phyloP scores from a whole-genome alignment of 37 sponge, comb jelly and placozoan species.

The Geodia barretti region DNA sequence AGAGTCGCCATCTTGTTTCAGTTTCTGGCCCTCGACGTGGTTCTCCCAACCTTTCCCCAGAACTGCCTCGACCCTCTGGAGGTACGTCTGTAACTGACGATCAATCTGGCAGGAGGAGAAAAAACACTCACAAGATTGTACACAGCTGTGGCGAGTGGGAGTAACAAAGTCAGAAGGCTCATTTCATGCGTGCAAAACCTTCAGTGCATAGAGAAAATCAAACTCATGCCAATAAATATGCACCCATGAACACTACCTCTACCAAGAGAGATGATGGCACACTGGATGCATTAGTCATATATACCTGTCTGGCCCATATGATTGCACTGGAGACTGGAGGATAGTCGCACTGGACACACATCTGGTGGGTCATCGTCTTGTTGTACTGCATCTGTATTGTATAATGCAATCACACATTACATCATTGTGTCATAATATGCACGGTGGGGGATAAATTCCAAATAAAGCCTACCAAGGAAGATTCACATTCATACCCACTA shows the following conservation, averaged over 20 bases:
- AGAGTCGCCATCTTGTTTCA: constrained; percentile 95
- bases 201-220: constrained; percentile 1
- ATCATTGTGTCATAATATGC: too few relatives aligned
- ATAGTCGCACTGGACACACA: constrained; percentile 81
- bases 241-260: background rate
- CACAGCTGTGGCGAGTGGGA: background rate
- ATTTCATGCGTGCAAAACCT: too few relatives aligned
- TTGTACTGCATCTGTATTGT: constrained; percentile 92
- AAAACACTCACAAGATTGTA: too few relatives aligned
- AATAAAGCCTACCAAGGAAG: too few relatives aligned
- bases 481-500: too few relatives aligned
- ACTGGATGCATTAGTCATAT: constrained; percentile 1
- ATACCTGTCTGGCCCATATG: constrained; percentile 97
- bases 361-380: constrained; percentile 78
- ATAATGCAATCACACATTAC: too few relatives aligned
- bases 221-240: background rate
- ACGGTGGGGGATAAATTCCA: too few relatives aligned
- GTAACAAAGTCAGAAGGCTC: background rate
- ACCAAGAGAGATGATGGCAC: background rate
- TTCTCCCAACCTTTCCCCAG: constrained; percentile 93
- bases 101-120: constrained; percentile 91
- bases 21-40: constrained; percentile 93
- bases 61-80: constrained; percentile 94
- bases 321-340: constrained; percentile 98
- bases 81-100: constrained; percentile 86